A percentile compares a stretch with the other conserved stretches of the same genome.
These are phyloP conservation scores for Lynx canadensis DNA, from an alignment of 2,113 vertebrate genomes.

Conservation along the genomic window DNA sequence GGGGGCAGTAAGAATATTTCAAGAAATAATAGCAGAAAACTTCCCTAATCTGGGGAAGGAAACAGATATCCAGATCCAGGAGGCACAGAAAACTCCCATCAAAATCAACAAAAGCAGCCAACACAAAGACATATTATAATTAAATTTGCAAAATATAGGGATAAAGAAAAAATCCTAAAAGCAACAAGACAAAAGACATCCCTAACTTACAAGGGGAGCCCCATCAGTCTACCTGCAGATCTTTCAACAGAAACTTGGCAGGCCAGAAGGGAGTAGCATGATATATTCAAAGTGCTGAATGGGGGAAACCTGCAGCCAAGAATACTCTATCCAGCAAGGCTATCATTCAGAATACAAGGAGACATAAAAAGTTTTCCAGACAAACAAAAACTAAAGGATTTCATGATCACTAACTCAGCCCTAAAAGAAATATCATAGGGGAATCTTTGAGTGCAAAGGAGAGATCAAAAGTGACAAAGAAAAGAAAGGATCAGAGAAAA, in stretches of 20 bases:
- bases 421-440: neutral
- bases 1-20: neutral
- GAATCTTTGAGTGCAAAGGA: neutral
- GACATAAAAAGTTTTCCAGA: neutral
- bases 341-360: neutral
- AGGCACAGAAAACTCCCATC: neutral
- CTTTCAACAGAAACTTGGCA: neutral
- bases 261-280: neutral
- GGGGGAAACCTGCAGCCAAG: neutral
- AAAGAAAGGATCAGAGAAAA: neutral
- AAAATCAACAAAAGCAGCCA: neutral
- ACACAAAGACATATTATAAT: neutral
- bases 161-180: neutral
- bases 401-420: neutral
- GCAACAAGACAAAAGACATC: neutral
- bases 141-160: neutral
- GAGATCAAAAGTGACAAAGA: neutral
- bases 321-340: neutral
- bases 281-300: neutral
- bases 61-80: neutral
- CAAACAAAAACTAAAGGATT: neutral
- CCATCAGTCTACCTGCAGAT: neutral
- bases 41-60: neutral
- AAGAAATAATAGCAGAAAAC: neutral
- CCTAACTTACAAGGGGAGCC: neutral